A percentile compares a stretch with the other conserved stretches of the same genome.
These are phyloP conservation scores for Doris montereyensis DNA, from an alignment of 2,888 invertebrate genomes.

Conservation along the genomic window DNA sequence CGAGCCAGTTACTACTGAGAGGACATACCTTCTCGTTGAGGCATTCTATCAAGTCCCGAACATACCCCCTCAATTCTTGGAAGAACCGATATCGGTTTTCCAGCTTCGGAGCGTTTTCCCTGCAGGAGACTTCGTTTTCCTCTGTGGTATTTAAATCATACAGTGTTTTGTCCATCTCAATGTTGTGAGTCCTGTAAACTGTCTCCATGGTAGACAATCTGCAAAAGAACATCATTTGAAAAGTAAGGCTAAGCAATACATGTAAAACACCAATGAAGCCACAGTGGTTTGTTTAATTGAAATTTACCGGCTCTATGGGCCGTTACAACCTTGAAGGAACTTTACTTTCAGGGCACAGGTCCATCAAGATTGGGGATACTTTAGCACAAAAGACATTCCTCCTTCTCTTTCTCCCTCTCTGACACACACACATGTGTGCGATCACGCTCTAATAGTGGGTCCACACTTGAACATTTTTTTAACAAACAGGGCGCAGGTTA, in stretches of 20 bases:
- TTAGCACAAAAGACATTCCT: too few relatives aligned
- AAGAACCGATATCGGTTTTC: conserved; percentile 92
- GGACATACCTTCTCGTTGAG: conserved; percentile 91
- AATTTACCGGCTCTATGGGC: too few relatives aligned
- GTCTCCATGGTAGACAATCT: conserved; percentile 78
- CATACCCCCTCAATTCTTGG: conserved; percentile 95
- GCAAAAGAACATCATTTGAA: conserved; percentile 47
- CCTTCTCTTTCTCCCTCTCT: too few relatives aligned
- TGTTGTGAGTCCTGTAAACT: conserved; percentile 76
- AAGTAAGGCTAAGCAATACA: not conserved
- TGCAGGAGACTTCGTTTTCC: conserved; percentile 75
- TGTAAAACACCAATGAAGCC: not conserved
- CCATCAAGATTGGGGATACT: too few relatives aligned
- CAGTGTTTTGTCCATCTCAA: conserved; percentile 76
- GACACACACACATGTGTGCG: too few relatives aligned
- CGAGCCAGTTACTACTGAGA: conserved; percentile 34
- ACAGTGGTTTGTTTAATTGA: not conserved
- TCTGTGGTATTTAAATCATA: conserved; percentile 74
- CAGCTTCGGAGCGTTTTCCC: conserved; percentile 78
- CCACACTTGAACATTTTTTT: too few relatives aligned
- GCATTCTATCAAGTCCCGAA: conserved; percentile 97
- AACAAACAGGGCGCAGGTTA: too few relatives aligned
- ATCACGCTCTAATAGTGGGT: too few relatives aligned
- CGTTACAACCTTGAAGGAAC: too few relatives aligned
- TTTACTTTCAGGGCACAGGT: not conserved